Conservation (phyloP, 53 echinoderm and acorn worm genomes). For the Henricia sp. region DNA sequence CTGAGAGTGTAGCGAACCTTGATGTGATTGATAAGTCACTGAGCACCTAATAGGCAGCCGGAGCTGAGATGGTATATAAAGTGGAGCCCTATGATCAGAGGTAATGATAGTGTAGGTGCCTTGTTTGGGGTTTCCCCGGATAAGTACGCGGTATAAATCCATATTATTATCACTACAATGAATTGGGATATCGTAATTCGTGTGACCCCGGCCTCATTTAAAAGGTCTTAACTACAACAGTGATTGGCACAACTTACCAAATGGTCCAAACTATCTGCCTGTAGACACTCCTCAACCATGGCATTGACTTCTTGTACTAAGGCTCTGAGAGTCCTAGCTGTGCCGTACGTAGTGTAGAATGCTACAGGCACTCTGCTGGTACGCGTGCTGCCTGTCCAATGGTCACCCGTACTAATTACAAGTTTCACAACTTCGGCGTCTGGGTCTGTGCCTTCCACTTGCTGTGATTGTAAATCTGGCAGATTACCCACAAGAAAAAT, state of each 20-base stretch:
- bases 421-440: conserved; percentile 24
- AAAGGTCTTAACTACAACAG: no score
- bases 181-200: no score
- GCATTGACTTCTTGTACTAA: conserved; percentile 49
- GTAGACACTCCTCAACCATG: conserved; percentile 57
- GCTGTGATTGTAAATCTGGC: conserved; percentile 8
- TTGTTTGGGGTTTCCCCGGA: no score
- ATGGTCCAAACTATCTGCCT: conserved; percentile 2
- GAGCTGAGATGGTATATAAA: no score
- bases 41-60: no score
- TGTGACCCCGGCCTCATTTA: no score
- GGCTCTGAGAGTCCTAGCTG: conserved; percentile 15
- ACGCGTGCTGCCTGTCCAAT: not conserved
- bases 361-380: conserved; percentile 6
- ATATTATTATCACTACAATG: no score
- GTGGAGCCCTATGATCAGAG: no score
- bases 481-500: not conserved
- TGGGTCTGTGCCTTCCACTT: not conserved
- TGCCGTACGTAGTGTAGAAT: conserved; percentile 33
- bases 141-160: no score
- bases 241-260: conserved; percentile 53
- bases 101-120: no score
- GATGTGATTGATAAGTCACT: no score
- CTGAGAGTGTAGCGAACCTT: no score
- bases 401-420: conserved; percentile 1